A percentile compares a stretch with the other conserved stretches of the same genome.
These are phyloP conservation scores for Balanococcus diminutus DNA, from an alignment of 2,888 invertebrate species.

Conservation along the genomic window DNA sequence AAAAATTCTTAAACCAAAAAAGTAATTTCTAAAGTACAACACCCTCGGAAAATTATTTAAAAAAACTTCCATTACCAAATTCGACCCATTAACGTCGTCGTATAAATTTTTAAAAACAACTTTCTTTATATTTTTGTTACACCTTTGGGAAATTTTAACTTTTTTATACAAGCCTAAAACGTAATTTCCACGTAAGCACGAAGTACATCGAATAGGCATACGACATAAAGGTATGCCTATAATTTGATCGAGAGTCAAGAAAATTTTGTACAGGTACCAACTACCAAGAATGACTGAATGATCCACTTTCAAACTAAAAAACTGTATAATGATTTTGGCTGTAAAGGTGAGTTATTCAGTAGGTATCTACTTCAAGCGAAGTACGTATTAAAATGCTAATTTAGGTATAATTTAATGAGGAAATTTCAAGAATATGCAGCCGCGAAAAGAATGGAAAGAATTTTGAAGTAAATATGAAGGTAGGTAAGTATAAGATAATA, in stretches of 20 bases:
- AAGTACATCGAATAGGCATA: background rate
- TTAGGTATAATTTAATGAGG: too few species aligned
- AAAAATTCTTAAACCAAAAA: background rate
- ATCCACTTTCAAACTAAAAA: too few species aligned
- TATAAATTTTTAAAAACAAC: conserved; percentile 18
- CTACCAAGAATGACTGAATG: too few species aligned
- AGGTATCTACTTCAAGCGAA: too few species aligned
- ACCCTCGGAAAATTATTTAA: background rate
- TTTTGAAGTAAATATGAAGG: too few species aligned
- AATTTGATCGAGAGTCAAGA: background rate
- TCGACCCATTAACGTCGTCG: background rate
- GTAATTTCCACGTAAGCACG: background rate
- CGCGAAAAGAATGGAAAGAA: too few species aligned
- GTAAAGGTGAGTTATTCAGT: too few species aligned
- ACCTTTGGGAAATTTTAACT: conserved; percentile 31
- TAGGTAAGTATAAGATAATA: too few species aligned
- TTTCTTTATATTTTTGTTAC: conserved; percentile 22
- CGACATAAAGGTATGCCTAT: background rate
- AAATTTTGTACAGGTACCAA: background rate
- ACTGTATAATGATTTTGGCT: too few species aligned
- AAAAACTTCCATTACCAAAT: background rate
- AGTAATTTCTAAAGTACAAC: background rate
- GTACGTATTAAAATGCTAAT: too few species aligned
- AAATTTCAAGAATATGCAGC: too few species aligned
- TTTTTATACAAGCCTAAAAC: background rate